A percentile compares a stretch with the other conserved stretches of the same genome.
These are phyloP conservation scores for Aphidius ervi DNA, from an alignment of 1,140 invertebrate genomes.

Conservation along the genomic window DNA sequence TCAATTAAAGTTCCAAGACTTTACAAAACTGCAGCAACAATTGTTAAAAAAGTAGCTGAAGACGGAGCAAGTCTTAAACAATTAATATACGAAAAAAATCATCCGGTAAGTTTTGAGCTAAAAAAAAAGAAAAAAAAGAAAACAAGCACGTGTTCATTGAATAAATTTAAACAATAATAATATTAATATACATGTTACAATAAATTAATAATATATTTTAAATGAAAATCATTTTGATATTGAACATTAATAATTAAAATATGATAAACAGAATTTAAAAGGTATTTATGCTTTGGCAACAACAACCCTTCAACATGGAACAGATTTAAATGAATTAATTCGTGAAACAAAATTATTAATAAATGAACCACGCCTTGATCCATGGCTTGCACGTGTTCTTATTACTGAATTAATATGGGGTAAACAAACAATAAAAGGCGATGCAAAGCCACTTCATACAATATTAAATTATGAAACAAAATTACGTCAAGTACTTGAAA, in stretches of 20 bases:
- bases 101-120: slow-evolving; percentile 53
- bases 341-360: slow-evolving; percentile 59
- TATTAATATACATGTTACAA: neutral
- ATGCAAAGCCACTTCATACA: slow-evolving; percentile 67
- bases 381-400: slow-evolving; percentile 68
- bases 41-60: slow-evolving; percentile 63
- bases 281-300: slow-evolving; percentile 64
- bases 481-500: slow-evolving; percentile 46
- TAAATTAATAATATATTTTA: too few species aligned
- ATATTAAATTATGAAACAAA: slow-evolving; percentile 63
- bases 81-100: slow-evolving; percentile 65
- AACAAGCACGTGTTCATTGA: slow-evolving; percentile 10
- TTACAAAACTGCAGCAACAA: slow-evolving; percentile 68
- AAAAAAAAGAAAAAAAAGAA: too few species aligned
- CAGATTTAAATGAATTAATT: slow-evolving; percentile 63
- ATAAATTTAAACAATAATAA: slow-evolving; percentile 4
- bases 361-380: slow-evolving; percentile 66
- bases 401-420: slow-evolving; percentile 81
- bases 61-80: slow-evolving; percentile 69
- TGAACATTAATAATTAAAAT: too few species aligned
- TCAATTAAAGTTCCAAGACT: slow-evolving; percentile 72
- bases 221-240: too few species aligned
- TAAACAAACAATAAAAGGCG: slow-evolving; percentile 62
- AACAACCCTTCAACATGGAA: slow-evolving; percentile 65
- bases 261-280: slow-evolving; percentile 34